Conservation (phyloP, 2,888 invertebrate genomes). For the Criorhina ranunculi region DNA sequence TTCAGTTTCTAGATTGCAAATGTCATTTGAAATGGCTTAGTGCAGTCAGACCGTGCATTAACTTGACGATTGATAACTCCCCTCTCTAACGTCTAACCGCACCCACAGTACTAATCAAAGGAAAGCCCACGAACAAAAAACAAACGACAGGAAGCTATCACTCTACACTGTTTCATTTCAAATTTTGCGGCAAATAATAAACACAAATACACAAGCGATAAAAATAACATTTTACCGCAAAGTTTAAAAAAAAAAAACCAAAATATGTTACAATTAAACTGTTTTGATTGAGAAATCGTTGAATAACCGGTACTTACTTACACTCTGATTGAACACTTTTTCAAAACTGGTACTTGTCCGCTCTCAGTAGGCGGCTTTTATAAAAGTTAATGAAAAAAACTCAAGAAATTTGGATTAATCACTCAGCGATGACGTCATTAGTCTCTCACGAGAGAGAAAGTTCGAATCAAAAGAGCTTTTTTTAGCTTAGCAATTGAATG, state of each 20-base stretch:
- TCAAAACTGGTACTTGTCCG: slow-evolving; percentile 78
- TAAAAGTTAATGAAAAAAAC: slow-evolving; percentile 64
- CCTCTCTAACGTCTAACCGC: slow-evolving; percentile 31
- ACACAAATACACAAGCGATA: slow-evolving; percentile 23
- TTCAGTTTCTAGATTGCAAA: slow-evolving; percentile 11
- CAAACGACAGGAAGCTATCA: neutral
- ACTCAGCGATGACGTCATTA: slow-evolving; percentile 42
- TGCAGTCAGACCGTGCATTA: slow-evolving; percentile 32
- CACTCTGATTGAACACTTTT: slow-evolving; percentile 77
- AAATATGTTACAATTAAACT: slow-evolving; percentile 9
- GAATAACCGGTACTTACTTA: slow-evolving; percentile 59
- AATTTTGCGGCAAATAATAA: slow-evolving; percentile 22
- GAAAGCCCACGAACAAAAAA: slow-evolving; percentile 7
- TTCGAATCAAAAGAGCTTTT: neutral
- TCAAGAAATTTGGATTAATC: slow-evolving; percentile 1
- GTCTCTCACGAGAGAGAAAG: slow-evolving; percentile 36
- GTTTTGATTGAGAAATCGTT: neutral
- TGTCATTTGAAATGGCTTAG: slow-evolving; percentile 19
- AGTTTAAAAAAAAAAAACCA: slow-evolving; percentile 43
- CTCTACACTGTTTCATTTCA: neutral
- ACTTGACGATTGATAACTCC: slow-evolving; percentile 19
- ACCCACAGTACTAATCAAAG: slow-evolving; percentile 38
- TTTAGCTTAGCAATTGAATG: slow-evolving; percentile 1
- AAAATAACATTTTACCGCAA: slow-evolving; percentile 51
- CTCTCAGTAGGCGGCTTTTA: slow-evolving; percentile 78